Conservation (phyloP, 2,797 vertebrate species). For the Danio albolineatus region DNA sequence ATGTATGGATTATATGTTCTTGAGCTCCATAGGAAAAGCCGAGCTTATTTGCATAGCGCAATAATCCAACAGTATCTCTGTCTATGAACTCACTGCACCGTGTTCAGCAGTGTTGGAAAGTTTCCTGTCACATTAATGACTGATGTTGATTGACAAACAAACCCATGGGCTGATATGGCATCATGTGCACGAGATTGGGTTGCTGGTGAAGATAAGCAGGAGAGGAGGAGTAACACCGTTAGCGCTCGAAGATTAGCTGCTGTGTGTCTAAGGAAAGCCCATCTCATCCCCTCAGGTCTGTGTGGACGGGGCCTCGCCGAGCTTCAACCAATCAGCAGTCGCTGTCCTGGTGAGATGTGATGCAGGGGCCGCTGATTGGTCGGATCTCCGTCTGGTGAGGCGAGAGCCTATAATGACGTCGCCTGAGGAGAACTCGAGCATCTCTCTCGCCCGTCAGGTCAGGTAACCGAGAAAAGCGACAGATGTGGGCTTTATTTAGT, state of each 20-base stretch:
- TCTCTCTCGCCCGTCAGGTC: slow-evolving; percentile 21
- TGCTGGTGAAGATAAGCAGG: slow-evolving; percentile 26
- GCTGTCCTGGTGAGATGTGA: slow-evolving; percentile 66
- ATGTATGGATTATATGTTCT: too few relatives aligned
- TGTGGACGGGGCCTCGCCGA: slow-evolving; percentile 14
- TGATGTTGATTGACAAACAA: slow-evolving; percentile 1
- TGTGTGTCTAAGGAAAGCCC: not conserved
- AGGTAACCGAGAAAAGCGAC: too few relatives aligned
- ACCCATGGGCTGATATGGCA: slow-evolving; percentile 4
- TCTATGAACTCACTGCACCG: not conserved
- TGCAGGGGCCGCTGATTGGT: slow-evolving; percentile 65
- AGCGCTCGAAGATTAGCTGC: slow-evolving; percentile 35
- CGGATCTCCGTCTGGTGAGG: slow-evolving; percentile 64
- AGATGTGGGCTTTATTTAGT: too few relatives aligned
- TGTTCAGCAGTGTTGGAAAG: not conserved
- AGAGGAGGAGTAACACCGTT: slow-evolving; percentile 9
- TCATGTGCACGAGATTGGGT: slow-evolving; percentile 21
- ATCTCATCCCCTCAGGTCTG: slow-evolving; percentile 45
- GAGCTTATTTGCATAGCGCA: not conserved
- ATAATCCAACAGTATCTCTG: not conserved
- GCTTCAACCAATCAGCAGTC: slow-evolving; percentile 62
- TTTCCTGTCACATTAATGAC: not conserved
- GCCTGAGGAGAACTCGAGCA: slow-evolving; percentile 52
- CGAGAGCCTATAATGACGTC: slow-evolving; percentile 50
- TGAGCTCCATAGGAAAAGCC: not conserved